Base-by-base conservation (phyloP, 2,797 vertebrate genomes). In the Trachops cirrhosus region DNA sequence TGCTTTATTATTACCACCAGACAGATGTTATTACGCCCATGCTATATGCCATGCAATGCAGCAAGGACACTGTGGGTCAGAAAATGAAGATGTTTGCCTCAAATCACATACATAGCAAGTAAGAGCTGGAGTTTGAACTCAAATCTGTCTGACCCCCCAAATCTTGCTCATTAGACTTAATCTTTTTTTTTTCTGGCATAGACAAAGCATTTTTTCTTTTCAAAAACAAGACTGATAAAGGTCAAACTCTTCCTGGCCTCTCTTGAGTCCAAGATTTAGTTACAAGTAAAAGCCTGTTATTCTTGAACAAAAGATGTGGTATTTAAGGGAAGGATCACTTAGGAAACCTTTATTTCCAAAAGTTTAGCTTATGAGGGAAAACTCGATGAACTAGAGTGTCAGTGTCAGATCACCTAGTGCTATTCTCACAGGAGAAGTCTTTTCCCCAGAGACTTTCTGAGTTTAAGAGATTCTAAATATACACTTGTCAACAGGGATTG, bases 361-460 rank as follows among this genome's bases (percentile, higher is more conserved):
- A 91, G 32, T 46, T 74, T 95, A 90, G 10, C 82, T 32, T 24
- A 44, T 54, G 82, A 0, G 8, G 21, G 11, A 80, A 87, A 94
- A 64, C 37, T 46, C 59, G 4, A 57, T 21, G 11, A 85, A 57
- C 3, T n/a, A 1, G 19, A 62, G 14, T 18, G 59, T 39, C 22
- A 62, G 21, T 16, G 59, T 37, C 64, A 74, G 32, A 64, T 86
- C 26, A 62, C 54, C 22, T 26, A 15, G 52, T 87, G 62, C 62
- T 75, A 2, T 79, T 70, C 29, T 91, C 6, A 9, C 19, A 39
- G 9, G 46, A 6, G 37, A 70, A 74, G 9, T 12, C 77, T 64
- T 79, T 95, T 74, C 26, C 75, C 48, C 8, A 62, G 97, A 95
- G 96, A 93, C 4, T 73, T n/a, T n/a, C n/a, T 57, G 71, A 95